Base-by-base conservation (phyloP, 2,888 invertebrate genomes). In the Stenodera caucasica region DNA sequence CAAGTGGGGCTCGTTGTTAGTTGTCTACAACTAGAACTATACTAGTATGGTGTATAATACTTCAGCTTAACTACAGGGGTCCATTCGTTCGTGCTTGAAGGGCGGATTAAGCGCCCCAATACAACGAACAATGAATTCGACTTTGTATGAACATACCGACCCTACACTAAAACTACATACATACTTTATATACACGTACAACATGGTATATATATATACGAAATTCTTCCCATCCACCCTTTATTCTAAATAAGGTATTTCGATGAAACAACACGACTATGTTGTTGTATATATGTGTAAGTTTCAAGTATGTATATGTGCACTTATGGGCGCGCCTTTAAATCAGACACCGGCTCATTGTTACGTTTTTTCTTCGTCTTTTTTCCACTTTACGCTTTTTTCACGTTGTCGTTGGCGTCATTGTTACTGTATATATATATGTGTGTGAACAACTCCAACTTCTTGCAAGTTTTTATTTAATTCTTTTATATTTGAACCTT, bases 51-150 rank as follows among this genome's bases (percentile, higher is more conserved):
- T 33, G 15, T 32, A 29, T 32, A 33, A 33, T 35, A 53, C 53
- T 53, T 53, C 33, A 53, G 23, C 11, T 53, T 53, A 35, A 32
- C 53, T 53, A 53, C 53, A 53, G 60, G 60, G 53, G 53, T 56
- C 49, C 60, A 35, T 53, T n/a, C 32, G 29, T 23, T 29, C 40
- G 29, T 23, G 35, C 49, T 53, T 49, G 50, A 51, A 61, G 60
- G 60, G 57, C 57, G 60, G 57, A 61, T 61, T 61, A 61, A 53
- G 50, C 57, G 15, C 60, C 60, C 35, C 14, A 30, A 32, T 15
- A 18, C 33, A 23, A 15, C 53, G 26, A 53, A 53, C 53, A 53
- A 53, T 53, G 15, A 53, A 35, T 21, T 30, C 23, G 45, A 45
- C 23, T 45, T 45, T 45, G 40, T 52, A 15, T n/a, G 35, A 53